Percentiles rank a stretch among this genome's conserved stretches.
phyloP scores from a whole-genome alignment of 2,888 invertebrate genomes.

The Neoitamus cyanurus region DNA sequence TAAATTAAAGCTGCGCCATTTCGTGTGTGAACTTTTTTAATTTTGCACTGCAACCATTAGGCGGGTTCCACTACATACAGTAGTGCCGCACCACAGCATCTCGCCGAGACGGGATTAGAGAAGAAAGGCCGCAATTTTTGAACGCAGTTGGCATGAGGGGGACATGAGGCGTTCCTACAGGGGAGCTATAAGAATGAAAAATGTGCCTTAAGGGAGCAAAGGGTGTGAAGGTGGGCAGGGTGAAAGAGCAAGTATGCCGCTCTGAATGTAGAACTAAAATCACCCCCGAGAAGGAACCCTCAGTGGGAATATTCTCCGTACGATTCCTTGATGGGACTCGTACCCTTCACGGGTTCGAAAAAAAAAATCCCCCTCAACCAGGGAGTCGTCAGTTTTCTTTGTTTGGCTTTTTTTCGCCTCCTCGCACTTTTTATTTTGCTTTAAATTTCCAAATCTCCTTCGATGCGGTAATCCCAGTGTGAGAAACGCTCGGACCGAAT shows the following conservation, averaged over 20 bases:
- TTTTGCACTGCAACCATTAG: neutral
- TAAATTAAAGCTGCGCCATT: neutral
- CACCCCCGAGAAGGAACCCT: slow-evolving; percentile 12
- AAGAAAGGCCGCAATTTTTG: neutral
- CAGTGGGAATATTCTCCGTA: slow-evolving; percentile 10
- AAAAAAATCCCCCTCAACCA: neutral
- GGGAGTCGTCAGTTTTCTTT: neutral
- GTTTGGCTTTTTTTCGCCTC: neutral
- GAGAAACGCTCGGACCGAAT: neutral
- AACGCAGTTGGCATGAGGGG: neutral
- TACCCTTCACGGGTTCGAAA: neutral
- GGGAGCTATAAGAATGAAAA: slow-evolving; percentile 31
- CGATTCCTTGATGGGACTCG: neutral
- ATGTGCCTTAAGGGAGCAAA: slow-evolving; percentile 33
- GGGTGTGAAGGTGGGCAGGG: slow-evolving; percentile 3
- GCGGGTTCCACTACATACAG: neutral
- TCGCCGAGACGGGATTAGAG: neutral
- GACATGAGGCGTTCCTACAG: neutral
- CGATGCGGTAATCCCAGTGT: neutral
- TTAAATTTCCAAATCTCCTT: neutral
- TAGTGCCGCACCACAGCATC: neutral
- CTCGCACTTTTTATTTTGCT: neutral
- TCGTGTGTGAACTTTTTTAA: neutral
- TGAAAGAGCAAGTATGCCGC: neutral
- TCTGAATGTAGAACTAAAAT: slow-evolving; percentile 19